Evolutionary conservation across 2,113 vertebrate species (phyloP).

Genomic region (Rana temporaria): DNA sequence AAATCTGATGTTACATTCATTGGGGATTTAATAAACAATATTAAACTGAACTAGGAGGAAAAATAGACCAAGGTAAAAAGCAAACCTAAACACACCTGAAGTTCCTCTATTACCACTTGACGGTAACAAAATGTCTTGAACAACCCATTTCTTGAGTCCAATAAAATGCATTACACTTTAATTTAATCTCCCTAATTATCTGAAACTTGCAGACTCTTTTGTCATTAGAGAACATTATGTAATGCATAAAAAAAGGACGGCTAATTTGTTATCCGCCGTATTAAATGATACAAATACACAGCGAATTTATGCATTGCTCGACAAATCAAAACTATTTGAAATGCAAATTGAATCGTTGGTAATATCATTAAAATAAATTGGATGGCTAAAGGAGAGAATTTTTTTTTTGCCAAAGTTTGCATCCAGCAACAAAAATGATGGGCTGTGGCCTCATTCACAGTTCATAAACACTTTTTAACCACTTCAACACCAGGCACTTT

Average conservation of each 20-base stretch:
- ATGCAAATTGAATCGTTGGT: conserved; percentile 42
- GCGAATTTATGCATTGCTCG: conserved; percentile 10
- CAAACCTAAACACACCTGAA: no score
- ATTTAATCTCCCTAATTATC: conserved; percentile 43
- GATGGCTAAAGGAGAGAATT: background rate
- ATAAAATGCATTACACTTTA: conserved; percentile 16
- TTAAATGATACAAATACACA: conserved; percentile 40
- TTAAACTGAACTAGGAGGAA: no score
- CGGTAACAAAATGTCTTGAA: background rate
- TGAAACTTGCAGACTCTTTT: conserved; percentile 7
- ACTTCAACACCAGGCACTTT: background rate
- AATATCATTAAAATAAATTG: conserved; percentile 32
- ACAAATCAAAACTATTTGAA: conserved; percentile 42
- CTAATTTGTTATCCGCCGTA: background rate
- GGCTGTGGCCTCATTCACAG: conserved; percentile 10
- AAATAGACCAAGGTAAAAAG: no score
- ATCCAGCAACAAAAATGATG: background rate
- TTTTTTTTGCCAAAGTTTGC: conserved; percentile 17
- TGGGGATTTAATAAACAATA: no score
- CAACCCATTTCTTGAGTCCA: conserved; percentile 18
- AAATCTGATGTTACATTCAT: no score
- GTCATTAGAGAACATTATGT: conserved; percentile 35
- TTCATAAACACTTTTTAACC: conserved; percentile 6
- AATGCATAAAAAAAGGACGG: conserved; percentile 1
- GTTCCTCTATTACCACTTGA: background rate